Evolutionary conservation across 53 echinoderm and acorn worm species (phyloP).

Genomic region (Arbacia lixula): DNA sequence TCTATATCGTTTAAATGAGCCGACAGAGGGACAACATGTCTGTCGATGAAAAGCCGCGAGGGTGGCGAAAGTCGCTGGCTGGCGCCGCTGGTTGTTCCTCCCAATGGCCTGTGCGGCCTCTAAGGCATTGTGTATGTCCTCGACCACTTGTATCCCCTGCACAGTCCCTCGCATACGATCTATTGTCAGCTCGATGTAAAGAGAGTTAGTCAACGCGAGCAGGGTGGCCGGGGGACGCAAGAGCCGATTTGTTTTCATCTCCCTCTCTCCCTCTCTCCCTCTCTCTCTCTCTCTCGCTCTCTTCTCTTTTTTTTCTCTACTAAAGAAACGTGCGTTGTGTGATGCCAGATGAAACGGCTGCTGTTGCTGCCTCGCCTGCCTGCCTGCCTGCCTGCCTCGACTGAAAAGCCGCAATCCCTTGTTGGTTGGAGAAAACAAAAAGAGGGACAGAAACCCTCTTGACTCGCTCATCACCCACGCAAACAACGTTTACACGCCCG

Average conservation of each 20-base stretch:
- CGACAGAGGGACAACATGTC: background rate
- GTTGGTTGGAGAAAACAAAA: no score
- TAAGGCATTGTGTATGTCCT: slow-evolving; percentile 23
- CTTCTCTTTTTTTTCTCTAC: no score
- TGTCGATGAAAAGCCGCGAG: background rate
- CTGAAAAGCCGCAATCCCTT: no score
- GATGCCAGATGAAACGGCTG: no score
- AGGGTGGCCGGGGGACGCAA: slow-evolving; percentile 27
- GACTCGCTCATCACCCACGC: no score
- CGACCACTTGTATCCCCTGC: slow-evolving; percentile 34
- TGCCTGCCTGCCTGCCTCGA: no score
- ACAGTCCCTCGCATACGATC: slow-evolving; percentile 34
- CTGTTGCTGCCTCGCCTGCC: no score
- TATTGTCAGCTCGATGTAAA: slow-evolving; percentile 12
- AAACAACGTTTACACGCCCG: no score
- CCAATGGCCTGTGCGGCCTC: background rate
- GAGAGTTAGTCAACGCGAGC: background rate
- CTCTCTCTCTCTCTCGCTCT: no score
- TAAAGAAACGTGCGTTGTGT: no score
- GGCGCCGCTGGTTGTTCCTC: slow-evolving; percentile 16
- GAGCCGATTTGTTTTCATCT: background rate
- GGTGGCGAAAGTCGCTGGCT: slow-evolving; percentile 5
- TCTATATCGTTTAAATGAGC: slow-evolving; percentile 14
- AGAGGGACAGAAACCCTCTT: no score
- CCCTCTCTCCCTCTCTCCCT: no score